Evolutionary conservation across 2,888 invertebrate genomes (phyloP), one percentile per base, ranked within the genome.

Genomic region (Tipula unca): DNA sequence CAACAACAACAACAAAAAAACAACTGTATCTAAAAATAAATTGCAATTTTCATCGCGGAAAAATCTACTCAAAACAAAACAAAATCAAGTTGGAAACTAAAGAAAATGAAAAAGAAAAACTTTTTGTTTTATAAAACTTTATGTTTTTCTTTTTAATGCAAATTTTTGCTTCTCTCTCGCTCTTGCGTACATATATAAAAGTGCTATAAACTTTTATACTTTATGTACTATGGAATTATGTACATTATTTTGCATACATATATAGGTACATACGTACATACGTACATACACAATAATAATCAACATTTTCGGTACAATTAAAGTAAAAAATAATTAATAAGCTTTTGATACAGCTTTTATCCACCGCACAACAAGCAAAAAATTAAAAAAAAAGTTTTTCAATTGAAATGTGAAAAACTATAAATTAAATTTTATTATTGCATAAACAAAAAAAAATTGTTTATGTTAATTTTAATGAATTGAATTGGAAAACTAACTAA

Each of bases 1-100:
- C 69, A 25, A 3, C 10, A 25, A 69, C 25, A 20, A 25, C 1
- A 25, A 13, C 20, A 69, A 69, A 69, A 25, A 69, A 20, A 20
- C 20, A 25, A 69, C n/a, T 6, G 6, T 32, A 32, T 32, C 17
- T 54, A 17, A 17, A 25, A 69, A 69, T 69, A 69, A 69, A 69
- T 69, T 69, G 69, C 69, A 69, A 69, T 69, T 69, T 69, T 69
- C 69, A 69, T 69, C 69, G 69, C 69, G 69, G 48, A 69, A 69
- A 69, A 69, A 69, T 69, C 69, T 69, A 69, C 69, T 69, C 69
- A 69, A 69, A 69, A 69, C 69, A 69, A 69, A 69, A 69, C 69
- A 69, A 25, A 69, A 25, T 25, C 20, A 69, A 69, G 69, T 69
- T 25, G 48, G 14, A 69, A 69, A 20, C 25, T 25, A 25, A 20